Evolutionary conservation across 2,888 invertebrate genomes (phyloP).

Genomic region (Hyposoter didymator): DNA sequence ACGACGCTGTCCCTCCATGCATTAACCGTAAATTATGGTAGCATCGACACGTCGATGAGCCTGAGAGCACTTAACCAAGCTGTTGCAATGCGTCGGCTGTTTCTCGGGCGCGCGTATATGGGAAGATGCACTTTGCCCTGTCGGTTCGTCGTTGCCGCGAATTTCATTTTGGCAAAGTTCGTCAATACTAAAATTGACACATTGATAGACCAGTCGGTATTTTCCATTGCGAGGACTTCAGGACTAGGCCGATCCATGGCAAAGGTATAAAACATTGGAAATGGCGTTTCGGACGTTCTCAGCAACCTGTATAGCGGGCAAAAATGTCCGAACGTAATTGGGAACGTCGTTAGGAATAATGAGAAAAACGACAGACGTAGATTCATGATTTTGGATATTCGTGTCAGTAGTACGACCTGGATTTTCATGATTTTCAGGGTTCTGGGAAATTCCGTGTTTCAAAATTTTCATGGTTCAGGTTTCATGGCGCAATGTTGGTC

Average conservation of each 20-base stretch:
- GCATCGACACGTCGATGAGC: constrained; percentile 58
- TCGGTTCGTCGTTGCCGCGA: neutral
- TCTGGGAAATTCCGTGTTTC: too few species aligned
- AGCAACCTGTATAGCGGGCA: neutral
- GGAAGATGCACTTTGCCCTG: constrained; percentile 48
- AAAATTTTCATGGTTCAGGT: neutral
- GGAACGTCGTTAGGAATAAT: neutral
- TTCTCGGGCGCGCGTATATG: constrained; percentile 14
- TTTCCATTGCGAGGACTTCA: neutral
- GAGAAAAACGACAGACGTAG: neutral
- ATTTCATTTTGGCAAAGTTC: neutral
- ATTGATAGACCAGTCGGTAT: constrained; percentile 7
- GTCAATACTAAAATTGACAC: constrained; percentile 12
- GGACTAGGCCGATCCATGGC: neutral
- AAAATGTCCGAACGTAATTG: neutral
- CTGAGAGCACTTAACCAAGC: constrained; percentile 70
- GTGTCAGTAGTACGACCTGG: neutral
- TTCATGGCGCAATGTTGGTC: neutral
- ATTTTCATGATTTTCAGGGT: too few species aligned
- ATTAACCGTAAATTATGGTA: constrained; percentile 68
- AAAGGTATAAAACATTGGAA: neutral
- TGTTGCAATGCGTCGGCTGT: constrained; percentile 54
- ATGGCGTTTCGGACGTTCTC: neutral
- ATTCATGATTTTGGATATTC: neutral
- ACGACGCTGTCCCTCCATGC: constrained; percentile 70